phyloP scores from a whole-genome alignment of 1,140 invertebrate species.

The Propsilocerus akamusi region DNA sequence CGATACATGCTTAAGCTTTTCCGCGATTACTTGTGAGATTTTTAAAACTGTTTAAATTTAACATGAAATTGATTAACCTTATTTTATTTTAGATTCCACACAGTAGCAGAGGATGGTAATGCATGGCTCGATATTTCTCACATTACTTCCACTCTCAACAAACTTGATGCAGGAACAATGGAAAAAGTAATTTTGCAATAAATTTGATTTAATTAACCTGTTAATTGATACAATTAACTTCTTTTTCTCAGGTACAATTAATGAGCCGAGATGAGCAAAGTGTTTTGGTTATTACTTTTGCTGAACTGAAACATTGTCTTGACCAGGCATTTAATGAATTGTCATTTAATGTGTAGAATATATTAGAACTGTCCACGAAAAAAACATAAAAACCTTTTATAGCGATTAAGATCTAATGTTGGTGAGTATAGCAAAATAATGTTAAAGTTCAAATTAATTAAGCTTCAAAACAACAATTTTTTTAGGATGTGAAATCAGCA shows the following conservation, averaged over 20 bases:
- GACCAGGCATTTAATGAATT: slow-evolving; percentile 82
- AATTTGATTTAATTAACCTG: not conserved
- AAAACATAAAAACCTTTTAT: slow-evolving; percentile 1
- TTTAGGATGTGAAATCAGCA: too few species aligned
- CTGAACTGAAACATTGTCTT: slow-evolving; percentile 86
- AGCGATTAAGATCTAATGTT: too few species aligned
- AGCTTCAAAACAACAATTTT: too few species aligned
- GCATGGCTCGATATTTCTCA: slow-evolving; percentile 95
- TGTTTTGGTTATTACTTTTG: slow-evolving; percentile 83
- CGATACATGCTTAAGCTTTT: slow-evolving; percentile 96
- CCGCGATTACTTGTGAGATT: slow-evolving; percentile 61
- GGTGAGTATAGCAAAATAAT: too few species aligned
- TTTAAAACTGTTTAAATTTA: not conserved
- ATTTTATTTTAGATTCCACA: slow-evolving; percentile 49
- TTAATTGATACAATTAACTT: not conserved
- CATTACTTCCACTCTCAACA: slow-evolving; percentile 84
- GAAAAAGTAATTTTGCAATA: slow-evolving; percentile 47
- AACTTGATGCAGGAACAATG: slow-evolving; percentile 71
- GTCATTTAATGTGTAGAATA: slow-evolving; percentile 26
- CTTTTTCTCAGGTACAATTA: slow-evolving; percentile 58
- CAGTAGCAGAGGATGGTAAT: slow-evolving; percentile 73
- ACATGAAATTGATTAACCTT: not conserved
- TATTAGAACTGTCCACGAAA: not conserved
- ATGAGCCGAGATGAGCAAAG: slow-evolving; percentile 93
- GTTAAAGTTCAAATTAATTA: too few species aligned